Conservation (phyloP, 2,113 vertebrate genomes). For the Synodontis membranacea region DNA sequence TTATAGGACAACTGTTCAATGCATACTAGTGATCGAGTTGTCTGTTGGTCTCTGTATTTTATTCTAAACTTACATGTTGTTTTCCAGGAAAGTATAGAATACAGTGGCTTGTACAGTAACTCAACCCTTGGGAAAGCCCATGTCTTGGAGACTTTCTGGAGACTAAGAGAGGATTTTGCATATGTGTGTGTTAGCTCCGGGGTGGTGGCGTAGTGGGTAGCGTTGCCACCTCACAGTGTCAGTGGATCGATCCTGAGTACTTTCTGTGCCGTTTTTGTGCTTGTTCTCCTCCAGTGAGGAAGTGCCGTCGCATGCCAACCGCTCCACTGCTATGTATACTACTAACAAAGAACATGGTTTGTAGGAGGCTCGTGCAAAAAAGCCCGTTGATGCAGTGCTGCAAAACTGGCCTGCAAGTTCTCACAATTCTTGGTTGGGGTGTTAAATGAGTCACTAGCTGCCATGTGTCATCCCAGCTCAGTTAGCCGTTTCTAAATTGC, state of each 20-base stretch:
- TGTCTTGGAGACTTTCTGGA: neutral
- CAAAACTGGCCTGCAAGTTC: slow-evolving; percentile 18
- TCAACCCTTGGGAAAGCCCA: slow-evolving; percentile 3
- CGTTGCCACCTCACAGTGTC: neutral
- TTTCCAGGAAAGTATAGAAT: neutral
- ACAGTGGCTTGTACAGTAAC: neutral
- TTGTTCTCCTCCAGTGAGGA: neutral
- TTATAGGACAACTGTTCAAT: neutral
- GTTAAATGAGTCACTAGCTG: slow-evolving; percentile 20
- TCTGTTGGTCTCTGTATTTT: neutral
- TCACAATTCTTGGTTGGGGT: slow-evolving; percentile 10
- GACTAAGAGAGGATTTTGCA: slow-evolving; percentile 12
- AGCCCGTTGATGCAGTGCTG: slow-evolving; percentile 11
- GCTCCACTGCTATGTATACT: slow-evolving; percentile 13
- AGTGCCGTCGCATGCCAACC: neutral
- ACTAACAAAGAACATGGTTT: slow-evolving; percentile 28
- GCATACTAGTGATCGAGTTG: neutral
- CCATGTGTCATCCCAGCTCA: slow-evolving; percentile 11
- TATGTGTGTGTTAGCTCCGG: slow-evolving; percentile 1
- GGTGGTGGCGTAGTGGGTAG: neutral
- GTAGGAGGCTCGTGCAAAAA: slow-evolving; percentile 25
- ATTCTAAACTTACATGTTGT: neutral
- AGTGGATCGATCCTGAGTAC: neutral
- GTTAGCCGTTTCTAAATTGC: neutral
- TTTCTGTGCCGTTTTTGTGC: neutral